phyloP scores from a whole-genome alignment of 2,888 invertebrate genomes.

The Pristionchus exspectatus region DNA sequence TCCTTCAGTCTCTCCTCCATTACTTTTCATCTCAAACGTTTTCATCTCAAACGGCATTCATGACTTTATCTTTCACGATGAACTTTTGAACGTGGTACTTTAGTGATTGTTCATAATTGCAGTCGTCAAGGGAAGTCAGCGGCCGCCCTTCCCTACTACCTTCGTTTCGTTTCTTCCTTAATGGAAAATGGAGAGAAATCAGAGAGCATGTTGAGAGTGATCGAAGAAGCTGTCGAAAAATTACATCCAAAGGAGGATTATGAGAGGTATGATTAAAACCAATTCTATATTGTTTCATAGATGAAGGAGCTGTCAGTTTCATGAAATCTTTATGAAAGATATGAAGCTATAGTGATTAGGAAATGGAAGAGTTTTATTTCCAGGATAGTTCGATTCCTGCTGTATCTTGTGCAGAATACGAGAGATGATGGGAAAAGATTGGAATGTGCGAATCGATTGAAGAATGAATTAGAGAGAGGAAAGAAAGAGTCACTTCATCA shows the following conservation, averaged over 20 bases:
- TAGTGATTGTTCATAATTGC: not conserved
- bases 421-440: conserved; percentile 10
- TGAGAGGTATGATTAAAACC: conserved; percentile 8
- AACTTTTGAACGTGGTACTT: not conserved
- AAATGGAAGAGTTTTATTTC: not conserved
- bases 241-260: conserved; percentile 48
- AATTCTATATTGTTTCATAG: no score
- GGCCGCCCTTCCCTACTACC: conserved; percentile 58
- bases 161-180: conserved; percentile 56
- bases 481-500: conserved; percentile 12
- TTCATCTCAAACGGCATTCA: no score
- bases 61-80: not conserved
- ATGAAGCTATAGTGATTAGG: no score
- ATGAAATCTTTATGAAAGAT: no score
- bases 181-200: conserved; percentile 55
- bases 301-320: no score
- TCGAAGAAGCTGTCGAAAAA: conserved; percentile 20
- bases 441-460: conserved; percentile 13
- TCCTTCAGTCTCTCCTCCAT: not conserved
- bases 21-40: not conserved
- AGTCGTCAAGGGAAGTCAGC: conserved; percentile 46
- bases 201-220: not conserved
- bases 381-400: conserved; percentile 48
- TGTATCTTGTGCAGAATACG: conserved; percentile 28
- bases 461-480: conserved; percentile 46